phyloP scores from a whole-genome alignment of 2,113 vertebrate genomes.

The Pao palembangensis region DNA sequence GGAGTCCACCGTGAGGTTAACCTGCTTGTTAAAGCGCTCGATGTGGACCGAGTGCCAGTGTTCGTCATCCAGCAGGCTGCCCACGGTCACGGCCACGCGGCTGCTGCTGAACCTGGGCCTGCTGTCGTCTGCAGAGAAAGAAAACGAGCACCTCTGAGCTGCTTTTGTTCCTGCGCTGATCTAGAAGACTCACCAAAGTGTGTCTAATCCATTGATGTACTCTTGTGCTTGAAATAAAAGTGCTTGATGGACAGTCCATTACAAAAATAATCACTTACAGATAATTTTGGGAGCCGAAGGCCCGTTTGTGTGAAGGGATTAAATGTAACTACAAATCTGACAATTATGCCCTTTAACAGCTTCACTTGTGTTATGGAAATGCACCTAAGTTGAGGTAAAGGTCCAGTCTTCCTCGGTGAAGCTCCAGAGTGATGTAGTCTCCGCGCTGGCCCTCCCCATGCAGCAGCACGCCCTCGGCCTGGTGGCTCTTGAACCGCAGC shows the following conservation, averaged over 20 bases:
- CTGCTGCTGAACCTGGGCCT: conserved; percentile 70
- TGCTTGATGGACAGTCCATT: background rate
- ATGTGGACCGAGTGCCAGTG: conserved; percentile 95
- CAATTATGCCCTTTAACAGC: background rate
- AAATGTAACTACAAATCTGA: background rate
- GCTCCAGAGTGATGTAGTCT: conserved; percentile 92
- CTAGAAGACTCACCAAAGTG: background rate
- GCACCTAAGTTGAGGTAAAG: conserved; percentile 90
- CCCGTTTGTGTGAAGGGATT: too few species aligned
- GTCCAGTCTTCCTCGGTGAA: conserved; percentile 85
- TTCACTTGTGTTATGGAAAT: background rate
- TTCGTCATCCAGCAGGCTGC: conserved; percentile 94
- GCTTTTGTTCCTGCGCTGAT: too few species aligned
- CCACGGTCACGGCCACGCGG: conserved; percentile 79
- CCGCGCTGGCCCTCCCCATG: conserved; percentile 95
- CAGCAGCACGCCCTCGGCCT: conserved; percentile 90
- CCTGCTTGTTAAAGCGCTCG: conserved; percentile 92
- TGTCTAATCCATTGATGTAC: background rate
- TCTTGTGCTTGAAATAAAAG: background rate
- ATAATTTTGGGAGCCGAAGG: background rate
- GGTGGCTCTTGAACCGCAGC: conserved; percentile 92
- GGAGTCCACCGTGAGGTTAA: conserved; percentile 92
- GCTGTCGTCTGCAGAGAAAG: conserved; percentile 78
- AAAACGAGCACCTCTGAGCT: background rate
- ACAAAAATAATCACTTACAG: background rate